These are phyloP conservation scores for Myoxocephalus aenaeus DNA, from an alignment of 2,797 vertebrate species.

Conservation along the genomic window DNA sequence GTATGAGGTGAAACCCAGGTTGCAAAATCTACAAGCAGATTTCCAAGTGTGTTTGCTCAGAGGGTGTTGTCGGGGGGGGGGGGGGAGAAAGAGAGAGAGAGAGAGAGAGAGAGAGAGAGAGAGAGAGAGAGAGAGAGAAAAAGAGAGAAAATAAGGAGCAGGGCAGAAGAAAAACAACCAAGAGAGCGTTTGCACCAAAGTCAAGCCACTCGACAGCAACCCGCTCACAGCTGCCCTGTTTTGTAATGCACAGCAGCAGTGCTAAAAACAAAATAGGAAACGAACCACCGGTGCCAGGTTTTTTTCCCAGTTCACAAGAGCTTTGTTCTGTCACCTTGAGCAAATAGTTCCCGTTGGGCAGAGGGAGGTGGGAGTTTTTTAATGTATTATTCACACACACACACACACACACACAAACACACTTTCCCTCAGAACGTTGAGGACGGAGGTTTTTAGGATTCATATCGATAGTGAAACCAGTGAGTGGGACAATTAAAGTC, in stretches of 20 bases:
- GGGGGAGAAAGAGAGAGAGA: neutral
- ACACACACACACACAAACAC: neutral
- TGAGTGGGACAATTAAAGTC: slow-evolving; percentile 10
- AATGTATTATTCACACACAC: neutral
- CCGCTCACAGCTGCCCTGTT: slow-evolving; percentile 45
- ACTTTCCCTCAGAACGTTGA: neutral
- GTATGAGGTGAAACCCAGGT: slow-evolving; percentile 31
- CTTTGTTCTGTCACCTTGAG: slow-evolving; percentile 45
- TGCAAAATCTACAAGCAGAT: slow-evolving; percentile 28
- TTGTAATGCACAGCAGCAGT: slow-evolving; percentile 39
- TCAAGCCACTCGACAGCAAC: slow-evolving; percentile 42
- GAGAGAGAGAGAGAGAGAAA: slow-evolving; percentile 9
- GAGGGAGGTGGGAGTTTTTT: slow-evolving; percentile 13
- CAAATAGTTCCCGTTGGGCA: slow-evolving; percentile 36
- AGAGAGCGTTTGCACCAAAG: slow-evolving; percentile 42
- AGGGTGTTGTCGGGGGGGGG: slow-evolving; percentile 61
- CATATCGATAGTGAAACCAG: neutral
- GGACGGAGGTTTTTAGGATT: neutral
- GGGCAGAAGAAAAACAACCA: slow-evolving; percentile 43
- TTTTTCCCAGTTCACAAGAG: slow-evolving; percentile 32
- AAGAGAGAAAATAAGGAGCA: slow-evolving; percentile 1
- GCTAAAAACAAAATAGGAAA: slow-evolving; percentile 44
- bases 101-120: slow-evolving; percentile 12
- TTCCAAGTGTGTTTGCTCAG: slow-evolving; percentile 69
- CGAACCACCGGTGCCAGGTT: slow-evolving; percentile 30